These are phyloP conservation scores for Erpobdella octoculata DNA, from an alignment of 2,888 invertebrate species.

Conservation along the genomic window DNA sequence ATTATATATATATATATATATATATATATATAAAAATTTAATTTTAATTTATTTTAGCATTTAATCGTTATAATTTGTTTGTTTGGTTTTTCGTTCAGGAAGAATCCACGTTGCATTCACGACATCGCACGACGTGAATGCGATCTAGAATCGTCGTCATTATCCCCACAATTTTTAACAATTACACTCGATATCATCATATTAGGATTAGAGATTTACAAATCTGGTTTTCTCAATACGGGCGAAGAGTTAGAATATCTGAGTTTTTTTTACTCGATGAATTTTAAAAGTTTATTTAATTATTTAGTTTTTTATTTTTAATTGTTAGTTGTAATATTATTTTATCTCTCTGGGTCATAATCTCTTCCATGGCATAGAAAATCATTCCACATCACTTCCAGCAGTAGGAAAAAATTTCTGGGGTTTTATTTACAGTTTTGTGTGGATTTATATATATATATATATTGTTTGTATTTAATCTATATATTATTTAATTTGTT, in stretches of 20 bases:
- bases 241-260: too few species aligned
- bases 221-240: background rate
- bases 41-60: background rate
- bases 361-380: too few species aligned
- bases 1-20: background rate
- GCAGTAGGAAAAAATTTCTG: too few species aligned
- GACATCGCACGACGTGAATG: slow-evolving; percentile 11
- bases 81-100: background rate
- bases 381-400: too few species aligned
- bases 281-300: background rate
- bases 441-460: too few species aligned
- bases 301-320: too few species aligned
- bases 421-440: too few species aligned
- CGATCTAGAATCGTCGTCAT: background rate
- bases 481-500: too few species aligned
- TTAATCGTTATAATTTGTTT: background rate
- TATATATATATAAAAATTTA: background rate
- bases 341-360: too few species aligned
- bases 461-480: too few species aligned
- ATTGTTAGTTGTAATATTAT: too few species aligned
- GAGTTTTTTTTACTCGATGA: background rate
- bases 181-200: background rate
- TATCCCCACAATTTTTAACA: background rate
- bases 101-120: slow-evolving; percentile 8
- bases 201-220: too few species aligned